These are phyloP conservation scores for Ferrisia virgata DNA, from an alignment of 2,888 invertebrate species.

Conservation along the genomic window DNA sequence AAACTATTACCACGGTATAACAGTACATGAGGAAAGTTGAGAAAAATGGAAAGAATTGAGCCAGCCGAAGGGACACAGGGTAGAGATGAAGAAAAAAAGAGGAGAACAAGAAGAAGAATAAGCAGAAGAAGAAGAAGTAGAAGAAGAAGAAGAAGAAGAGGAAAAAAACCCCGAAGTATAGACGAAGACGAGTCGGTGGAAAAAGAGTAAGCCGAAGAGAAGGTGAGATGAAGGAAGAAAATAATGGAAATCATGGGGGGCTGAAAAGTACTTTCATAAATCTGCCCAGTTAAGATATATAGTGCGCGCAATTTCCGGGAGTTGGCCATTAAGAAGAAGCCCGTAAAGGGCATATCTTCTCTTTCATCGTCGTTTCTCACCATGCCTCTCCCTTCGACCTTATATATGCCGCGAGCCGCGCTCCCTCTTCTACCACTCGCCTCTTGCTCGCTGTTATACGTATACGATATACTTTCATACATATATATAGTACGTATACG, in stretches of 20 bases:
- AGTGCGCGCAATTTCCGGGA: conserved; percentile 85
- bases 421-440: no score
- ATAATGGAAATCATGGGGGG: conserved; percentile 52
- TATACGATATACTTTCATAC: neutral
- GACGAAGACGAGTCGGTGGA: conserved; percentile 31
- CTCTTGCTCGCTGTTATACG: neutral
- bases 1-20: neutral
- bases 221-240: conserved; percentile 40
- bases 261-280: conserved; percentile 81
- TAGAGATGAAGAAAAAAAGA: neutral
- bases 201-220: conserved; percentile 35
- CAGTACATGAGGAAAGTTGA: neutral
- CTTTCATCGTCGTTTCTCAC: conserved; percentile 42
- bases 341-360: conserved; percentile 45
- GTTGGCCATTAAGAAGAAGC: conserved; percentile 70
- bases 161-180: neutral
- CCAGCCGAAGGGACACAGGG: neutral
- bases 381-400: conserved; percentile 34
- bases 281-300: conserved; percentile 76
- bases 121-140: neutral
- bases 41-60: conserved; percentile 26
- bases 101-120: neutral
- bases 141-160: neutral
- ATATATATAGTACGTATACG: conserved; percentile 28
- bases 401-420: neutral